Conservation (phyloP, 2,113 vertebrate species). For the Lonchura striata region DNA sequence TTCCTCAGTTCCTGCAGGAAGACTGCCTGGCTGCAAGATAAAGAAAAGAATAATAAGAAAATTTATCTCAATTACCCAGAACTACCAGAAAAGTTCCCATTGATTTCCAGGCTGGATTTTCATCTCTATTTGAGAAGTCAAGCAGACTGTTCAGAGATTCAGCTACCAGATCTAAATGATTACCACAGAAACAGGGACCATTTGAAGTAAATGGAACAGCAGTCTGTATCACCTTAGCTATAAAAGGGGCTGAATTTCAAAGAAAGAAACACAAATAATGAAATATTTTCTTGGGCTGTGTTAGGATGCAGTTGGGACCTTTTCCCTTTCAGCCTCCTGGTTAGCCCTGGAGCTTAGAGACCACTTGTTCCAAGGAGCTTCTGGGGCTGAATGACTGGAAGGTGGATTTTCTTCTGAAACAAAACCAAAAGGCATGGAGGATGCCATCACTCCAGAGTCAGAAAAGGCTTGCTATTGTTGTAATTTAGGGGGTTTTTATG, state of each 20-base stretch:
- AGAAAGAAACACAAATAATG: slow-evolving; percentile 59
- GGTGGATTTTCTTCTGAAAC: slow-evolving; percentile 12
- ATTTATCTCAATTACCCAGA: slow-evolving; percentile 8
- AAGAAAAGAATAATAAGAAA: not conserved
- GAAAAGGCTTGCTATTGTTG: not conserved
- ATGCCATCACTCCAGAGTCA: not conserved
- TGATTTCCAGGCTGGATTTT: slow-evolving; percentile 27
- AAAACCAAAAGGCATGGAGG: not conserved
- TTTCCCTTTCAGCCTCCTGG: slow-evolving; percentile 18
- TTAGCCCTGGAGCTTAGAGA: slow-evolving; percentile 45
- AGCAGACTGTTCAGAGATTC: slow-evolving; percentile 41
- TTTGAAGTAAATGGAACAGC: slow-evolving; percentile 66
- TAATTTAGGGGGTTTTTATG: not conserved
- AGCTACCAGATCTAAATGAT: slow-evolving; percentile 58
- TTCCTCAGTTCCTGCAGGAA: not conserved
- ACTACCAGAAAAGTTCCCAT: not conserved
- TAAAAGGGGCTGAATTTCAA: slow-evolving; percentile 65
- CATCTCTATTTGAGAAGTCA: slow-evolving; percentile 14
- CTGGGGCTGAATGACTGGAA: slow-evolving; percentile 22
- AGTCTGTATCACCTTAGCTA: slow-evolving; percentile 47
- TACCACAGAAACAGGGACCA: slow-evolving; percentile 35
- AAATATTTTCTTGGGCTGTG: slow-evolving; percentile 12
- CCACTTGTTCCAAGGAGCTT: slow-evolving; percentile 58
- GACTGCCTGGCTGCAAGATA: not conserved
- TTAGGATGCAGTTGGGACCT: slow-evolving; percentile 10